phyloP scores from a whole-genome alignment of 2,888 invertebrate genomes.

The Nomada flava region DNA sequence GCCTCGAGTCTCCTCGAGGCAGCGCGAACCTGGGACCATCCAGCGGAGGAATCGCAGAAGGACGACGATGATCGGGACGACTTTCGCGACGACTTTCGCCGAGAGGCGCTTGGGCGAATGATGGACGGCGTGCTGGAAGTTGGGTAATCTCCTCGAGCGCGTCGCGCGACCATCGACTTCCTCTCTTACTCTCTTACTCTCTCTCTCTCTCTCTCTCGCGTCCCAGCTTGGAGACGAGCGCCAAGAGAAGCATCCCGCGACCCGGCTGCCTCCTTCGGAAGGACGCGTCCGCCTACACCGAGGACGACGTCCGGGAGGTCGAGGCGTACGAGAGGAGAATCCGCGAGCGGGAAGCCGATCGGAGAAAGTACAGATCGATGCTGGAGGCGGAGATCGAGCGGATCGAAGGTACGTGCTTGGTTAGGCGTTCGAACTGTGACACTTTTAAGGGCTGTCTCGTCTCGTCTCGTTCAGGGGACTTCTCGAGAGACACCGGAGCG shows the following conservation, averaged over 20 bases:
- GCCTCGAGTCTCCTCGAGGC: slow-evolving; percentile 71
- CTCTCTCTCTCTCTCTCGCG: slow-evolving; percentile 77
- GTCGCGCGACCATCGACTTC: neutral
- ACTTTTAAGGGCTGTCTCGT: no score
- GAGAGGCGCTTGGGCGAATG: slow-evolving; percentile 90
- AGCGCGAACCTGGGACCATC: no score
- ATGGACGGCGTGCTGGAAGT: slow-evolving; percentile 96
- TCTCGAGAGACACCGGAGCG: slow-evolving; percentile 85
- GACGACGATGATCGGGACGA: neutral
- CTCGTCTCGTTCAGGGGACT: slow-evolving; percentile 11
- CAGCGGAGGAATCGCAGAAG: neutral
- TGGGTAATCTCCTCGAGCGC: slow-evolving; percentile 61
- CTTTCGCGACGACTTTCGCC: slow-evolving; percentile 85
- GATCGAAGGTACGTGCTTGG: slow-evolving; percentile 83
- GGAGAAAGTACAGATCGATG: slow-evolving; percentile 90
- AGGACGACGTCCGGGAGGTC: slow-evolving; percentile 89
- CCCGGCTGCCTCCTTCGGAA: slow-evolving; percentile 88
- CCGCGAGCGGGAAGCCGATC: slow-evolving; percentile 87
- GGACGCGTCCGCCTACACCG: slow-evolving; percentile 88
- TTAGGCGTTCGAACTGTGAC: no score
- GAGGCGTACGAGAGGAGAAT: slow-evolving; percentile 91
- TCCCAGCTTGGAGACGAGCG: slow-evolving; percentile 93
- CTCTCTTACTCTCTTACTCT: no score
- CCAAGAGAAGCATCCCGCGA: slow-evolving; percentile 91
- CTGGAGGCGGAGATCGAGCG: slow-evolving; percentile 89